phyloP scores from a whole-genome alignment of 1,140 invertebrate genomes.

The Drosophila simulans region DNA sequence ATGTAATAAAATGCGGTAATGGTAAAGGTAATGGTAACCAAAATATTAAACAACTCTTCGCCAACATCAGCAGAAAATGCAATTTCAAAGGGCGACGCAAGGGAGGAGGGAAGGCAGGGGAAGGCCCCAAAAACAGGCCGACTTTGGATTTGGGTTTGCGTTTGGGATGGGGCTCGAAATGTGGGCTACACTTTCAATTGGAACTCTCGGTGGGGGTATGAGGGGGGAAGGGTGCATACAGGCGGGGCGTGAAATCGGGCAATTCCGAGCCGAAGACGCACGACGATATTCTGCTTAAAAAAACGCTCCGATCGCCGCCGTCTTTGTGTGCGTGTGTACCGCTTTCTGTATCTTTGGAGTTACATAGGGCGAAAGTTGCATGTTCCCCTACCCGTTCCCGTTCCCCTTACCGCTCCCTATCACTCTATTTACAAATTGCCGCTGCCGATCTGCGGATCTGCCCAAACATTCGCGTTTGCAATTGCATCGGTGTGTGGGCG shows the following conservation, averaged over 20 bases:
- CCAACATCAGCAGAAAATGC: conserved; percentile 35
- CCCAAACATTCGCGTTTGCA: conserved; percentile 25
- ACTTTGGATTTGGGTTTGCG: conserved; percentile 27
- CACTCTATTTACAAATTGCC: conserved; percentile 16
- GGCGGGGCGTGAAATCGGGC: neutral
- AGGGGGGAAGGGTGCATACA: no score
- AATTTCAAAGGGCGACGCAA: neutral
- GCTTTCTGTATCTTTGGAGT: conserved; percentile 6
- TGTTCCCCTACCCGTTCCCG: neutral
- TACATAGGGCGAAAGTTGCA: conserved; percentile 31
- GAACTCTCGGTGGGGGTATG: neutral
- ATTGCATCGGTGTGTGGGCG: conserved; percentile 18
- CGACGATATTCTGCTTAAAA: conserved; percentile 14
- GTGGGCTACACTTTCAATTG: conserved; percentile 54
- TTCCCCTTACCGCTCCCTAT: neutral
- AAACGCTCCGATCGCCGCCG: conserved; percentile 6
- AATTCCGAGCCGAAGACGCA: neutral
- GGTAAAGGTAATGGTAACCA: conserved; percentile 42
- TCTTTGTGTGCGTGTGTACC: conserved; percentile 1
- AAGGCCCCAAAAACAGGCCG: conserved; percentile 41
- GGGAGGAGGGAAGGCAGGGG: neutral
- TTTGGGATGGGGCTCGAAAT: conserved; percentile 20
- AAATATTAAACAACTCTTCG: conserved; percentile 42
- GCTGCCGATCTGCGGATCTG: conserved; percentile 13
- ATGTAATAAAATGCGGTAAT: conserved; percentile 55